Evolutionary conservation across 2,797 vertebrate genomes (phyloP), one percentile per base, ranked within the genome.

Genomic region (Sandelia bainsii): DNA sequence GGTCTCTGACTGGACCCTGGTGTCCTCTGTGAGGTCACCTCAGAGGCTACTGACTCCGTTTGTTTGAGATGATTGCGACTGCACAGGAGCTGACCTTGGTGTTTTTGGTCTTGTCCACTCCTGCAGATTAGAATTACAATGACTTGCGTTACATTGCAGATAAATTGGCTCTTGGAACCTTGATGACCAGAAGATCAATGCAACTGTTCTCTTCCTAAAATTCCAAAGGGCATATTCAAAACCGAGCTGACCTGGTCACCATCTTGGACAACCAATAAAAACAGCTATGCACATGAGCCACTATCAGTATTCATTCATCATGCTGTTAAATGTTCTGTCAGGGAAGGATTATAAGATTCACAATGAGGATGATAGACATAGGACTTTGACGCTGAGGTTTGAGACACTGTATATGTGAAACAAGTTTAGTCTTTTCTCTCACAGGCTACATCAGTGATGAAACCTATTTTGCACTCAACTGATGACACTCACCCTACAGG

Each of bases 81-180:
- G 50, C 32, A 45, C 17, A 1, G 49, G 56, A 50, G 75, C 66
- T 82, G 84, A 89, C 77, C 84, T 79, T 68, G 25, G 78, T 19
- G 6, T 64, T 70, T 53, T 5, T 17, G 62, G 58, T 66, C 17
- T 65, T 14, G 51, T 79, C 74, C 81, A 81, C 68, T 90, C 64
- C 50, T 67, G 65, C 5, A 88, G 86, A 91, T 91, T 91, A 86
- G 80, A 85, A 89, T 89, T 83, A 80, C 79, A 89, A 75, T 67
- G 69, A 84, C 77, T 77, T 14, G 37, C 19, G 53, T 75, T 69
- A 79, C 67, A 83, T 87, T 91, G 64, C 61, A 25, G 71, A 78
- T 75, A 65, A 62, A 69, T 85, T 83, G 69, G 77, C 53, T 48
- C 81, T 76, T 32, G 49, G 69, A 65, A 74, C 23, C 65, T 66